Base-by-base conservation (phyloP, 1,140 invertebrate genomes). In the Oreohelix idahoensis region DNA sequence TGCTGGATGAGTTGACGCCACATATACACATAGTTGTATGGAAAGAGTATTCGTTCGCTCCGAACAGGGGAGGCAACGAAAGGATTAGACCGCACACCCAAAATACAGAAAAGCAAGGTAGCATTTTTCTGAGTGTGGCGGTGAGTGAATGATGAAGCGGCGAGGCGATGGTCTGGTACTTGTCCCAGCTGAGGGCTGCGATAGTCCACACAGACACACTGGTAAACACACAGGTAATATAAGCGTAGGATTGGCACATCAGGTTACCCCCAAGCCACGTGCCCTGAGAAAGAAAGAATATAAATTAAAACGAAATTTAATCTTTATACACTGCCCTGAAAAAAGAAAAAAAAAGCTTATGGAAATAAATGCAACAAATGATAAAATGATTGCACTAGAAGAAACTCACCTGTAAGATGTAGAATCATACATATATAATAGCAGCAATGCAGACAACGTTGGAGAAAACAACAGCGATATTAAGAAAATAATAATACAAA, bases 131-230 rank as follows among this genome's bases (percentile, higher is more conserved):
- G 42, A 86, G 63, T 0, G 88, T 88, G 42, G 90, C 89, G 23
- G 88, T 88, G 35, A 89, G 84, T n/a, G 89, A 88, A 83, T 91
- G 90, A 82, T 90, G 89, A 23, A 91, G 83, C 11, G 90, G 90
- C 15, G 87, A 87, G 0, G 89, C 89, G 69, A 91, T 91, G 15
- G 90, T 90, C 69, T 89, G 89, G 84, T 91, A 90, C 79, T 91
- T 91, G 79, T 91, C 90, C 90, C 89, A 91, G 77, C 89, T 90
- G 39, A 91, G 84, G 10, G 89, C 90, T 0, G 89, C 86, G 13
- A 91, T 89, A 0, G 89, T 91, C 89, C 89, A 90, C 17, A 88
- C 87, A 38, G 80, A 82, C 20, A 82, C 71, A 35, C 80, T 82
- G 42, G 80, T 82, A n/a, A 82, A 82, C 58, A 82, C 80, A 58